phyloP scores from a whole-genome alignment of 2,113 vertebrate genomes.

The Falco punctatus region DNA sequence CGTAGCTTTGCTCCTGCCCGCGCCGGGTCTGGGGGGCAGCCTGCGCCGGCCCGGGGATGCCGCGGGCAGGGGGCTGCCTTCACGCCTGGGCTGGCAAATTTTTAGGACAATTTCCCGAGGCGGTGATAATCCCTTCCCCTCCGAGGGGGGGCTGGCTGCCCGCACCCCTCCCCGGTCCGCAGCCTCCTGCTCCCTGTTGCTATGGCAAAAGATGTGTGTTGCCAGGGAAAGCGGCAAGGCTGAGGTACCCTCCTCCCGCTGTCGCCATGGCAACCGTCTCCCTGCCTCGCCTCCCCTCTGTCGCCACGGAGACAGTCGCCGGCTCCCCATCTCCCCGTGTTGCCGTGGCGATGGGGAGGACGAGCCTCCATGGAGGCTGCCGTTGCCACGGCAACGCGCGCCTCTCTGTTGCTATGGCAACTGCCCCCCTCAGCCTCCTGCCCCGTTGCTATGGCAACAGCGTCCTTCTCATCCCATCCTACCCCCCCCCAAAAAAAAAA shows the following conservation, averaged over 20 bases:
- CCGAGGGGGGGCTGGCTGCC: constrained; percentile 50
- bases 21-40: background rate
- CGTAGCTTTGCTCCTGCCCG: background rate
- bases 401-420: constrained; percentile 34
- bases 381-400: constrained; percentile 12
- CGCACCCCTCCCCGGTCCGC: constrained; percentile 10
- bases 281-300: background rate
- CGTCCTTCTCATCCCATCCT: background rate
- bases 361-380: background rate
- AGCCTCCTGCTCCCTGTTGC: constrained; percentile 73
- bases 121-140: constrained; percentile 12
- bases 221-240: constrained; percentile 71
- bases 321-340: constrained; percentile 16
- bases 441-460: constrained; percentile 61
- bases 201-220: constrained; percentile 75
- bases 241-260: constrained; percentile 58
- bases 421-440: background rate
- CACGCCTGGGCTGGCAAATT: constrained; percentile 46
- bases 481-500: accelerated
- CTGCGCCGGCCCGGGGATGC: background rate
- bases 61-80: accelerated
- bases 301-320: constrained; percentile 67
- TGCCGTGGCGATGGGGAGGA: constrained; percentile 40
- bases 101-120: constrained; percentile 35
- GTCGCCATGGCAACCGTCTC: constrained; percentile 61